Evolutionary conservation across 1,140 invertebrate genomes (phyloP).

Genomic region (Lasioglossum baleicum): DNA sequence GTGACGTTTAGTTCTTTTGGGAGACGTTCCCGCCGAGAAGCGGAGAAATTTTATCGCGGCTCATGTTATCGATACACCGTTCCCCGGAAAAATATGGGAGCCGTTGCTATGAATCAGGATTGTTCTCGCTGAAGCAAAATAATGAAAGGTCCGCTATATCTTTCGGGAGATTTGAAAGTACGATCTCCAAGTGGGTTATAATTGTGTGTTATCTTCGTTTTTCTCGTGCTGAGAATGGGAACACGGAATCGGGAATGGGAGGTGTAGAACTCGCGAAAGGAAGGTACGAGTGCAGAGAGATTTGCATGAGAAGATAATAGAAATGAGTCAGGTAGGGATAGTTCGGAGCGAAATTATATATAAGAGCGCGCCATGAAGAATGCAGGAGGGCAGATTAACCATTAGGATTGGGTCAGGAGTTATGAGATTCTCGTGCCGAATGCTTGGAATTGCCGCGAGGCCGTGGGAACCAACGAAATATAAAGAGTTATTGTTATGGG

Average conservation of each 20-base stretch:
- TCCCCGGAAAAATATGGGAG: neutral
- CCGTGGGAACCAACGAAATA: no score
- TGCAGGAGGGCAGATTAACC: neutral
- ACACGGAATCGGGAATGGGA: neutral
- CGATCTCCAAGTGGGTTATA: neutral
- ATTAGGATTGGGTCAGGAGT: neutral
- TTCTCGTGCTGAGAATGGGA: neutral
- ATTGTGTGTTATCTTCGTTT: neutral
- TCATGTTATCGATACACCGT: no score
- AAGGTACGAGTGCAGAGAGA: neutral
- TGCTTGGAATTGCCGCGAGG: no score
- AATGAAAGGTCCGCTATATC: neutral
- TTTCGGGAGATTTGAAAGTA: no score
- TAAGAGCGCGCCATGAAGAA: neutral
- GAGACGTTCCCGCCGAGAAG: neutral
- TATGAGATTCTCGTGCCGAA: neutral
- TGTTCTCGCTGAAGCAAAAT: neutral
- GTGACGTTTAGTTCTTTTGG: neutral
- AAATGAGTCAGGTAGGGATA: neutral
- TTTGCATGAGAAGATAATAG: constrained; percentile 2
- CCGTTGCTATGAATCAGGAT: neutral
- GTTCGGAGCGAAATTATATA: constrained; percentile 2
- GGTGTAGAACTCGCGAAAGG: neutral
- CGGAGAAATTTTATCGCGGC: constrained; percentile 2
- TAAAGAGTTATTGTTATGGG: no score